Conservation (phyloP, 2,113 vertebrate species). For the Mus musculus region GRCm39 chr12:76048001-76048500, state of each 20-base stretch:
- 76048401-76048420: neutral
- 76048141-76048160: neutral
- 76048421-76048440: neutral
- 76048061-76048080: neutral
- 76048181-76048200: neutral
- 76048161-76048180: neutral
- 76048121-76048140: neutral
- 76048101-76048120: neutral
- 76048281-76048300: neutral
- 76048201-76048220: neutral
- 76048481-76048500: neutral
- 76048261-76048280: neutral
- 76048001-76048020: neutral
- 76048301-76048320: neutral
- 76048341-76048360: neutral
- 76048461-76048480: neutral
- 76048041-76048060: neutral
- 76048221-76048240: neutral
- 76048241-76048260: neutral
- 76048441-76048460: neutral
- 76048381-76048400: neutral
- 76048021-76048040: neutral
- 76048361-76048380: neutral
- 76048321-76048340: neutral
- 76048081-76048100: neutral